These are phyloP conservation scores for Seladonia tumulorum DNA, from an alignment of 2,888 invertebrate genomes.

Conservation along the genomic window DNA sequence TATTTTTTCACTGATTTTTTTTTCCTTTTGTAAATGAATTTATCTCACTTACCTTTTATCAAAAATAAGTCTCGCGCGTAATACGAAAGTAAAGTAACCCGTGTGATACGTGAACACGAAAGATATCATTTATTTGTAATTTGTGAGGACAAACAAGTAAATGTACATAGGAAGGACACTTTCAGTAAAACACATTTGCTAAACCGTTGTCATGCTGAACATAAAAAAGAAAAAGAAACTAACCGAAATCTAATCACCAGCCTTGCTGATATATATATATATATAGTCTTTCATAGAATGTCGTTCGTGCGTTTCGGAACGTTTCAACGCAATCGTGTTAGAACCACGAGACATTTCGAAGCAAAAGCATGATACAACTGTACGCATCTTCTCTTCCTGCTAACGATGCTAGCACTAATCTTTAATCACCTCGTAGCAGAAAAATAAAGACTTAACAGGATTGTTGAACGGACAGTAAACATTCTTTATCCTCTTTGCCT, in stretches of 20 bases:
- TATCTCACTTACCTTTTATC: constrained; percentile 33
- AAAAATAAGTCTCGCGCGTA: not conserved
- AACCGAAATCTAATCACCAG: constrained; percentile 56
- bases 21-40: not conserved
- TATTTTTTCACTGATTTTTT: not conserved
- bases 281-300: constrained; percentile 54
- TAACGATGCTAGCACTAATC: constrained; percentile 56
- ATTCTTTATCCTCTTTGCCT: constrained; percentile 28
- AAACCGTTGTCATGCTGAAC: constrained; percentile 76
- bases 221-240: constrained; percentile 75
- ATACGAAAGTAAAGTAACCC: constrained; percentile 18
- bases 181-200: constrained; percentile 82
- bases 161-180: constrained; percentile 83
- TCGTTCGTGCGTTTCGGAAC: not conserved
- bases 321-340: constrained; percentile 48
- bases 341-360: constrained; percentile 61
- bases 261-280: constrained; percentile 54
- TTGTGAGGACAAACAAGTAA: constrained; percentile 82
- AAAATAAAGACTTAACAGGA: constrained; percentile 49
- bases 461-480: constrained; percentile 52
- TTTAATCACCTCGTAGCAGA: constrained; percentile 40
- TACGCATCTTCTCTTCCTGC: constrained; percentile 42
- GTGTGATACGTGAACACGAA: constrained; percentile 77
- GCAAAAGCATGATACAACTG: constrained; percentile 63
- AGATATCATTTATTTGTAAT: constrained; percentile 81